Base-by-base conservation (phyloP, 1,140 invertebrate genomes). In the Caerostris darwini region DNA sequence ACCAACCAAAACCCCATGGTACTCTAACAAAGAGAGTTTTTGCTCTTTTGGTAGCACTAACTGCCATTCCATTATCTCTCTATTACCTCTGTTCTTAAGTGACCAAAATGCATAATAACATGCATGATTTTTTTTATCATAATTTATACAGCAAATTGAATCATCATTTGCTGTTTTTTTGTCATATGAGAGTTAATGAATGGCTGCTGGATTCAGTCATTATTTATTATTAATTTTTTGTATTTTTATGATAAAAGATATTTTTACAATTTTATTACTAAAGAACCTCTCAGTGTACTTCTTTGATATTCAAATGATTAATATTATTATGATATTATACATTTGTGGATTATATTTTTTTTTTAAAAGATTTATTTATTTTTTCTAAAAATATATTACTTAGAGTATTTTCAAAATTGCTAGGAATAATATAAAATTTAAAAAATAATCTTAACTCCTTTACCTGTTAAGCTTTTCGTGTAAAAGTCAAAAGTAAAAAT, bases 11-110 rank as follows among this genome's bases (percentile, higher is more conserved):
- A 64, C 53, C 69, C 59, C 58, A 94, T 94, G 93, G 93, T 94
- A 94, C 86, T 64, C 77, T 83, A 88, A 86, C 56, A 56, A 94
- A 64, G 58, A n/a, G 34, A 53, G 61, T 94, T 58, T 81, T 77
- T 71, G 50, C 64, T 64, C 61, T 94, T 17, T 82, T 86, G 81
- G 17, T 94, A 77, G 69, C 50, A 94, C 86, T 94, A 94, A 81
- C 86, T 88, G 71, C 67, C 92, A 94, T 94, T 94, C 92, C 92
- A 88, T 14, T 94, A 56, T 94, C 92, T 61, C 67, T 94, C 3
- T 86, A 71, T 53, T 94, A 61, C 92, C 92, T 94, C 10, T 88
- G 77, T 8, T 85, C 77, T 64, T 92, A 34, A 50, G 19, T 85
- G 19, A 67, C 19, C 10, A 67, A 17, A 34, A 64, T 92, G 90